Evolutionary conservation across 30 jellyfish, hydroid and myxozoan species (phyloP), one percentile per base, ranked within the genome.

Genomic region (Mastigias papua): DNA sequence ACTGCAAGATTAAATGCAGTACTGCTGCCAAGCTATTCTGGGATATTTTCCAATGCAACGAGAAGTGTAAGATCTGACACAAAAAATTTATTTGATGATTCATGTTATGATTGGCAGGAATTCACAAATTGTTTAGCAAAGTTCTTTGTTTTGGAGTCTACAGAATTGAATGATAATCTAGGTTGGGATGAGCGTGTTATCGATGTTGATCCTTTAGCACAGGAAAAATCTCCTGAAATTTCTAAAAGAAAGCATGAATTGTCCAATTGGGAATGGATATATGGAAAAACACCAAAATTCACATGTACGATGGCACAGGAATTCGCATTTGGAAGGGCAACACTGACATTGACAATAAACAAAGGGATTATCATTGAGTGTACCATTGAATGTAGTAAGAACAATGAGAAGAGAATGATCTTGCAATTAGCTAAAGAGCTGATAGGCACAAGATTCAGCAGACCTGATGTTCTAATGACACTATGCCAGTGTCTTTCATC

Each of bases 221-320:
- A 28, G 17, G 71, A 69, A 20, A 75, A 57, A 0, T 29, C 82
- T 13, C 65, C 69, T 13, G 32, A 26, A 16, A 69, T 92, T 0
- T 23, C 31, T 1, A 64, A 87, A 10, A 65, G 25, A 26, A 72
- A 42, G 32, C 22, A 87, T 49, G 89, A 79, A 66, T 60, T 95
- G 34, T 26, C 35, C 11, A 58, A 77, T 21, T 95, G 99, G 99
- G 91, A 82, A 6, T 95, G 99, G 99, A 82, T 20, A 19, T 95
- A 48, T 87, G 99, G 98, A 16, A 87, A 90, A 90, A 90, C 98
- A 10, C 99, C 99, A 70, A 91, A 95, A 64, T 95, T 95, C 65
- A 27, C 27, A 34, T 66, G 25, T 69, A 69, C 71, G 48, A 48
- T 62, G 29, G 80, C 57, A 48, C 37, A 42, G 48, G 28, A 61